Evolutionary conservation across 2,113 vertebrate genomes (phyloP).

Genomic region (Peromyscus leucopus): DNA sequence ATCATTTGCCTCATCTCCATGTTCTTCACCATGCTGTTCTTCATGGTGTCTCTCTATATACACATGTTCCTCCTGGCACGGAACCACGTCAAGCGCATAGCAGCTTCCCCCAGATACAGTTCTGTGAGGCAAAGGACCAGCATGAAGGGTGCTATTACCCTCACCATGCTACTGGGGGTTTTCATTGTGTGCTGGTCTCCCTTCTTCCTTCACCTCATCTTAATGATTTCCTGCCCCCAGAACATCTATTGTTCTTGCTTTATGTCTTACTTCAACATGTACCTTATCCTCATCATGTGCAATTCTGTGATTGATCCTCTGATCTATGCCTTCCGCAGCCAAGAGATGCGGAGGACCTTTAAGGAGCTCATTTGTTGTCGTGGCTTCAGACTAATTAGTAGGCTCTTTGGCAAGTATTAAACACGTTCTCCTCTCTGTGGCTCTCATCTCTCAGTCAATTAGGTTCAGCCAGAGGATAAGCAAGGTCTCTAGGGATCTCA

Average conservation of each 20-base stretch:
- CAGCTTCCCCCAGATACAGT: conserved; percentile 90
- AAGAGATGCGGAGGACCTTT: conserved; percentile 97
- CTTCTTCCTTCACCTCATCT: conserved; percentile 97
- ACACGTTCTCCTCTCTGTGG: background rate
- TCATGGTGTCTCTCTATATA: conserved; percentile 96
- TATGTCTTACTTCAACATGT: conserved; percentile 99
- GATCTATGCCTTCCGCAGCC: conserved; percentile 97
- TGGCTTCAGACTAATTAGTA: conserved; percentile 87
- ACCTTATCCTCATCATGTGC: conserved; percentile 98
- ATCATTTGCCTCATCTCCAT: conserved; percentile 96
- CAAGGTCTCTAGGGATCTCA: background rate
- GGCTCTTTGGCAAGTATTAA: conserved; percentile 89
- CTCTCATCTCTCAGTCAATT: background rate
- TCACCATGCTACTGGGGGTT: conserved; percentile 95
- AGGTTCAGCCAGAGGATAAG: background rate
- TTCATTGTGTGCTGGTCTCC: conserved; percentile 98
- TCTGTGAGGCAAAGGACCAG: conserved; percentile 92
- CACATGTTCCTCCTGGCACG: conserved; percentile 98
- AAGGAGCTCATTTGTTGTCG: conserved; percentile 95
- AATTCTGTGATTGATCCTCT: conserved; percentile 97
- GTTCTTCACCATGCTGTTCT: conserved; percentile 96
- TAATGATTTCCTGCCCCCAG: conserved; percentile 96
- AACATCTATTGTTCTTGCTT: conserved; percentile 98
- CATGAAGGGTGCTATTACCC: conserved; percentile 95
- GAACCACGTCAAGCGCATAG: conserved; percentile 94